Conservation (phyloP, 2,888 invertebrate genomes). For the Alentia gelatinosa region DNA sequence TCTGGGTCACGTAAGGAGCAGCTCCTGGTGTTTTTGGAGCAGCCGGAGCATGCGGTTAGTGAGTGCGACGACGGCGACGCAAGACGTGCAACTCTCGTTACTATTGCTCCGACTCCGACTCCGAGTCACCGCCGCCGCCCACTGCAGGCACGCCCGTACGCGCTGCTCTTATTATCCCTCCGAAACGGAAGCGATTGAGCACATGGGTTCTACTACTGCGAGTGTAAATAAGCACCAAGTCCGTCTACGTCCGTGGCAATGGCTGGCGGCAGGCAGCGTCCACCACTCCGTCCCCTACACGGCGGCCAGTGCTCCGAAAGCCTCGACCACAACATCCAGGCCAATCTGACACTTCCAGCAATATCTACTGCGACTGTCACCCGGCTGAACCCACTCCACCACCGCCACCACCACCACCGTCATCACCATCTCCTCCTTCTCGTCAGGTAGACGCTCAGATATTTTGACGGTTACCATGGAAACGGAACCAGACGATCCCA, state of each 20-base stretch:
- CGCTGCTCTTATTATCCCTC: not conserved
- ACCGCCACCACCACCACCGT: not conserved
- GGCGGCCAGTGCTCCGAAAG: not conserved
- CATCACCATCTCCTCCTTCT: not conserved
- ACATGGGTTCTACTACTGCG: not conserved
- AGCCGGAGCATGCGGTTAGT: conserved; percentile 30
- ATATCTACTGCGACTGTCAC: not conserved
- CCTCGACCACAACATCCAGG: conserved; percentile 28
- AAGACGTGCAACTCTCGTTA: not conserved
- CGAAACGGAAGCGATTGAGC: not conserved
- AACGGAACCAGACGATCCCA: conserved; percentile 41
- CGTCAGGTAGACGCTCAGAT: not conserved
- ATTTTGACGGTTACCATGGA: conserved; percentile 45
- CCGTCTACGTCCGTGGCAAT: not conserved
- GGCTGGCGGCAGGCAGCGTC: not conserved
- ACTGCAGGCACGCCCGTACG: not conserved
- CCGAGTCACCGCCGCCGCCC: not conserved
- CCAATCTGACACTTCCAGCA: not conserved
- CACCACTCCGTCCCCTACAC: not conserved
- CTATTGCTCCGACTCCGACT: not conserved
- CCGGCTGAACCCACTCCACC: not conserved
- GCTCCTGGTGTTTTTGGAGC: conserved; percentile 17
- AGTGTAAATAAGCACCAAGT: too few species aligned
- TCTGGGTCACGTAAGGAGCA: conserved; percentile 28
- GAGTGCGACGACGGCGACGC: conserved; percentile 5